phyloP scores from a whole-genome alignment of 2,113 vertebrate genomes.

The Thunnus maccoyii region DNA sequence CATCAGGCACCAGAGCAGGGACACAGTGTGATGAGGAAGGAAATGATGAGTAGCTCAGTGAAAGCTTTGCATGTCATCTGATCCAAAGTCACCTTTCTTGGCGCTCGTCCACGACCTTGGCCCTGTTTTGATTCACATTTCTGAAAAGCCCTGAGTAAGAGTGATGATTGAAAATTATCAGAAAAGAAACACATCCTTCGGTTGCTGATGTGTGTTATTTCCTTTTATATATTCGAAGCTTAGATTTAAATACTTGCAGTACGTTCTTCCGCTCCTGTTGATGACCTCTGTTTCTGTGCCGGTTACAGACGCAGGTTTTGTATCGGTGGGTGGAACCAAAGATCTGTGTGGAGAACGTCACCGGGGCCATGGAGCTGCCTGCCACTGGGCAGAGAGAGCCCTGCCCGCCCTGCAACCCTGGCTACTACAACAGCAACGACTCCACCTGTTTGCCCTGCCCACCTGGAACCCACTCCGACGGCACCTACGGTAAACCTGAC shows the following conservation, averaged over 20 bases:
- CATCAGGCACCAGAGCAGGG: conserved; percentile 20
- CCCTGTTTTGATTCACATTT: background rate
- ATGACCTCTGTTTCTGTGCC: too few species aligned
- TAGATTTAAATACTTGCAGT: too few species aligned
- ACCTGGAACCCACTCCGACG: conserved; percentile 91
- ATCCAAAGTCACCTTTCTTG: conserved; percentile 7
- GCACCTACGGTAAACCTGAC: conserved; percentile 86
- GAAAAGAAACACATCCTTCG: background rate
- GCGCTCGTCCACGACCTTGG: conserved; percentile 1
- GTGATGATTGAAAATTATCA: background rate
- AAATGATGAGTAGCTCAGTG: conserved; percentile 6
- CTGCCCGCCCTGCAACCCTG: conserved; percentile 97
- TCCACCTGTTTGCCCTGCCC: conserved; percentile 93
- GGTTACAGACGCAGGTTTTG: conserved; percentile 90
- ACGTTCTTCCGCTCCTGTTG: background rate
- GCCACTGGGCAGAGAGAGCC: conserved; percentile 90
- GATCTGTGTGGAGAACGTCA: conserved; percentile 92
- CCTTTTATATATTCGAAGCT: background rate
- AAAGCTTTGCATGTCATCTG: conserved; percentile 36
- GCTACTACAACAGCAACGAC: conserved; percentile 94
- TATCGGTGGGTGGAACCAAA: conserved; percentile 97
- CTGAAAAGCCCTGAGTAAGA: conserved; percentile 10
- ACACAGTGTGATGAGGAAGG: conserved; percentile 16
- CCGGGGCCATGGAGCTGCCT: conserved; percentile 87
- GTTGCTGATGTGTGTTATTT: background rate